Evolutionary conservation across 2,113 vertebrate genomes (phyloP).

Genomic region (Elgaria multicarinata): DNA sequence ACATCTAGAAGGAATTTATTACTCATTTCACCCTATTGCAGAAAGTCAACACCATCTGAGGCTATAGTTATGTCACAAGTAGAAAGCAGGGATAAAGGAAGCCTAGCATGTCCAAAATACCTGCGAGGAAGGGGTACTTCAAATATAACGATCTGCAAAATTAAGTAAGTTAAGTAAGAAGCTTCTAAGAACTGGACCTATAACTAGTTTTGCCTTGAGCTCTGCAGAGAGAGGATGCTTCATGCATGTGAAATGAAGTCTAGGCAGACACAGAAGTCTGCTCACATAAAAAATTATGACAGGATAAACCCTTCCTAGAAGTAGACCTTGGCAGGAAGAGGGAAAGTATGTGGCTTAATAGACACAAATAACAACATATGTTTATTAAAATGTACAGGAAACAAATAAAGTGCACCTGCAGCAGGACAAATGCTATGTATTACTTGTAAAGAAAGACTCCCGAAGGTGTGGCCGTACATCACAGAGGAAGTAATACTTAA

Average conservation of each 20-base stretch:
- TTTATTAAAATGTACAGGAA: neutral
- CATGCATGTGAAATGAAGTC: neutral
- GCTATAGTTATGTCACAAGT: neutral
- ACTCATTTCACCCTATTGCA: neutral
- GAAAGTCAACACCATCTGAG: neutral
- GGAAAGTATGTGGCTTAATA: neutral
- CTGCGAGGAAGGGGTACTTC: neutral
- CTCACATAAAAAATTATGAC: neutral
- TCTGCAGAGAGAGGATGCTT: neutral
- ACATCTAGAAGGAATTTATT: neutral
- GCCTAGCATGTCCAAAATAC: neutral
- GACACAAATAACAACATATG: neutral
- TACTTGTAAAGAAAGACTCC: neutral
- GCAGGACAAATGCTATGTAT: neutral
- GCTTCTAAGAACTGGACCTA: neutral
- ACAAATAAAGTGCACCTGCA: too few relatives aligned
- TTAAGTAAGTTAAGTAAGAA: neutral
- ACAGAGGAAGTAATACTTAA: conserved; percentile 22
- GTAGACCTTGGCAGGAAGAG: neutral
- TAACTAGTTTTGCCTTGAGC: neutral
- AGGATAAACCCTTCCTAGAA: neutral
- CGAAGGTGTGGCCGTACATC: neutral
- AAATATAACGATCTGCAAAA: neutral
- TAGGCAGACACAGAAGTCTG: neutral
- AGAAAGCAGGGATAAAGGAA: neutral